Evolutionary conservation across 2,113 vertebrate species (phyloP).

Genomic region (Ochotona curzoniae): DNA sequence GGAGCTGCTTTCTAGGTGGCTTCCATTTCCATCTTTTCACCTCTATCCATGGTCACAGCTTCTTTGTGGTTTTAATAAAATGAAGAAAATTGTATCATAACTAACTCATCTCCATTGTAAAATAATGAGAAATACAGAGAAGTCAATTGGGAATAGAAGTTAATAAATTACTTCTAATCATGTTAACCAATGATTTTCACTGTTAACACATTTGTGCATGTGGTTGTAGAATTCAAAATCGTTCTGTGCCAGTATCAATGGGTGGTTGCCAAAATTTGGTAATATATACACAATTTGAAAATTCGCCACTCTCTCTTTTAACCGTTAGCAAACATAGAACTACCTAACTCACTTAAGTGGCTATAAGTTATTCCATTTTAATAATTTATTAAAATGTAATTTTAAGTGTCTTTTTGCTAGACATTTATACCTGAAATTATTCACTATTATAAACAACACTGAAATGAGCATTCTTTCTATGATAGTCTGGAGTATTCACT

Average conservation of each 20-base stretch:
- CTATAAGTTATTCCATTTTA: not conserved
- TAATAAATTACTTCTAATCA: not conserved
- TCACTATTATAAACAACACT: not conserved
- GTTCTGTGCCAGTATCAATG: not conserved
- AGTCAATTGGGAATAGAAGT: slow-evolving; percentile 1
- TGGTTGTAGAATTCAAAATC: not conserved
- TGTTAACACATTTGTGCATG: not conserved
- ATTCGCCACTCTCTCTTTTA: slow-evolving; percentile 10
- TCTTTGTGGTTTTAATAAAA: not conserved
- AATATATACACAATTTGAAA: not conserved
- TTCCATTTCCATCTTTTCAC: not conserved
- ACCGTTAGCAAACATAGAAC: not conserved
- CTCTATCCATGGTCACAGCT: not conserved
- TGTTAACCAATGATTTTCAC: not conserved
- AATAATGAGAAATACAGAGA: slow-evolving; percentile 29
- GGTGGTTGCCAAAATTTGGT: not conserved
- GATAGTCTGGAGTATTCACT: not conserved
- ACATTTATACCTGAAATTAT: not conserved
- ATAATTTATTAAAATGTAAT: not conserved
- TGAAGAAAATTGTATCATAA: slow-evolving; percentile 7
- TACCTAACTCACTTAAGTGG: not conserved
- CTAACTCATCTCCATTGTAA: not conserved
- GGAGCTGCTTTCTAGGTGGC: not conserved
- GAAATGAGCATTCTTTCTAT: not conserved
- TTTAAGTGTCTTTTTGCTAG: not conserved